These are phyloP conservation scores for Chromoteleia sp. DNA, from an alignment of 2,888 invertebrate species.

Conservation along the genomic window DNA sequence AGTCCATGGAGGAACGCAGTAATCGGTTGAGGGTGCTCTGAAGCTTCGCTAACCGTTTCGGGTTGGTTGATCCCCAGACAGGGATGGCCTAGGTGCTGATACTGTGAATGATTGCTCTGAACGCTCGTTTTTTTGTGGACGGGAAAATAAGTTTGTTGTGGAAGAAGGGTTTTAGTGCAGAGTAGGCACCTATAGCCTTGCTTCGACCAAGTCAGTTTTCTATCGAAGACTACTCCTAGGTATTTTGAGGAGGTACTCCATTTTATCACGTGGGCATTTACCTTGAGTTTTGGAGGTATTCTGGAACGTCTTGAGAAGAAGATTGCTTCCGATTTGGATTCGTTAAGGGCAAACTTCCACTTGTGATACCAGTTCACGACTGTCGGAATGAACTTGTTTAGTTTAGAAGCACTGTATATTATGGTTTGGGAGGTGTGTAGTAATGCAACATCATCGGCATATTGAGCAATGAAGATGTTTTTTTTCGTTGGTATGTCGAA, in stretches of 20 bases:
- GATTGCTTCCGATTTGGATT: conserved; percentile 28
- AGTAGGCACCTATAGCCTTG: conserved; percentile 31
- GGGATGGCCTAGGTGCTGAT: conserved; percentile 51
- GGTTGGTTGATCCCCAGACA: too few relatives aligned
- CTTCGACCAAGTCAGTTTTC: conserved; percentile 29
- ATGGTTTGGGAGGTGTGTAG: background rate
- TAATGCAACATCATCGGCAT: background rate
- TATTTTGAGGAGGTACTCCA: conserved; percentile 50
- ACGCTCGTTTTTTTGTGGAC: conserved; percentile 31
- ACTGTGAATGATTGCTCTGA: conserved; percentile 53
- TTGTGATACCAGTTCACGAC: conserved; percentile 18
- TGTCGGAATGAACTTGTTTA: conserved; percentile 21
- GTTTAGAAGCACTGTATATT: background rate
- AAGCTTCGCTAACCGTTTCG: too few relatives aligned
- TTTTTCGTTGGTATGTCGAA: conserved; percentile 5
- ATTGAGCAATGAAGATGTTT: background rate
- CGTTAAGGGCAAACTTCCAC: conserved; percentile 38
- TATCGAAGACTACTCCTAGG: conserved; percentile 30
- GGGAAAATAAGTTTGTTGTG: conserved; percentile 10
- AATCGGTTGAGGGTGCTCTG: too few relatives aligned
- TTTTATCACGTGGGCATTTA: conserved; percentile 11
- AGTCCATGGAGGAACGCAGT: too few relatives aligned
- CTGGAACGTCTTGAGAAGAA: background rate
- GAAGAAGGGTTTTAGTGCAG: conserved; percentile 38
- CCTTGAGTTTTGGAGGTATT: conserved; percentile 11